Conservation (phyloP, 2,113 vertebrate genomes). For the Pedionomus torquatus region DNA sequence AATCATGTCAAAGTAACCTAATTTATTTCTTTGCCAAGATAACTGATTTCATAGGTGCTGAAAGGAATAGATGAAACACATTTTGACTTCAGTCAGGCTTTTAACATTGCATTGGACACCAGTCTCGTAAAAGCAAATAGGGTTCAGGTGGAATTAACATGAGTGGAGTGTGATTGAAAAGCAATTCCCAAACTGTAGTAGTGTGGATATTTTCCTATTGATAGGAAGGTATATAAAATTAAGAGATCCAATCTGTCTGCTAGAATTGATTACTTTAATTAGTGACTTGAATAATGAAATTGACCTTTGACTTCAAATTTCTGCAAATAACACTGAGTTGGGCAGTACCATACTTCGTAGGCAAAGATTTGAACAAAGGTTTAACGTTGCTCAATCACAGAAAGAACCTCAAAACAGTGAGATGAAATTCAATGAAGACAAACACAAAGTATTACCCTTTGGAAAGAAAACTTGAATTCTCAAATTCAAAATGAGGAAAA, state of each 20-base stretch:
- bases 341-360: background rate
- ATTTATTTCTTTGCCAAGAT: background rate
- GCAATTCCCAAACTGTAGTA: background rate
- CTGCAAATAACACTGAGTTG: background rate
- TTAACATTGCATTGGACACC: background rate
- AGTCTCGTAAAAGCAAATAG: background rate
- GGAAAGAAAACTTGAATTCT: background rate
- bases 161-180: background rate
- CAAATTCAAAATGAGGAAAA: background rate
- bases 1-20: constrained; percentile 1
- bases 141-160: background rate
- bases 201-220: background rate
- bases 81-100: background rate
- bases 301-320: background rate
- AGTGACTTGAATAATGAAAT: background rate
- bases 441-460: background rate
- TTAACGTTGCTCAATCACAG: background rate
- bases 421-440: background rate
- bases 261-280: background rate
- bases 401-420: background rate
- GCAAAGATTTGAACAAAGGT: background rate
- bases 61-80: background rate
- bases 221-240: background rate
- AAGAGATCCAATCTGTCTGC: background rate
- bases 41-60: constrained; percentile 7